Conservation (phyloP, 2,888 invertebrate species). For the Melitaea athalia region DNA sequence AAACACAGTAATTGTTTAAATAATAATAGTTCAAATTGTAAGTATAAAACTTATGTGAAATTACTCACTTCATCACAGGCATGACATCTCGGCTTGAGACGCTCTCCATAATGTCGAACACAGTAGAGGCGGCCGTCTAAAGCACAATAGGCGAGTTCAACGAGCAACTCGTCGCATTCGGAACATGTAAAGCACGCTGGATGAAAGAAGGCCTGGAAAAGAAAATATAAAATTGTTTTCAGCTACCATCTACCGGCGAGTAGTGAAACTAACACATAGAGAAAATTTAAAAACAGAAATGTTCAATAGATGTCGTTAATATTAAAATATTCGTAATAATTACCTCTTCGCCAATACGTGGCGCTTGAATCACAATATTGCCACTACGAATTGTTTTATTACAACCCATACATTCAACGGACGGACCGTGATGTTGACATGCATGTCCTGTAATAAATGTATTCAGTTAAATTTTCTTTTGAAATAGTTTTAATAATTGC, state of each 20-base stretch:
- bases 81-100: conserved; percentile 96
- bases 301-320: conserved; percentile 19
- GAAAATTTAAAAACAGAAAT: neutral
- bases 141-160: conserved; percentile 97
- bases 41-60: neutral
- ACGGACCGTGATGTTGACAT: conserved; percentile 82
- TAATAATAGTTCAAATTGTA: neutral
- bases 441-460: conserved; percentile 74
- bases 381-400: conserved; percentile 89
- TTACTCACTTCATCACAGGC: conserved; percentile 98
- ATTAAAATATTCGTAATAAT: conserved; percentile 27
- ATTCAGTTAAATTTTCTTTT: neutral
- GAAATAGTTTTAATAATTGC: conserved; percentile 24
- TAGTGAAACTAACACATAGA: conserved; percentile 34
- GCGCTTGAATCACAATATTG: conserved; percentile 92
- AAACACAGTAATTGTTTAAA: neutral
- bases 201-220: conserved; percentile 87
- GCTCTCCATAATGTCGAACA: conserved; percentile 98
- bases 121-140: conserved; percentile 94
- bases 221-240: conserved; percentile 24
- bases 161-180: conserved; percentile 94
- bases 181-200: conserved; percentile 96
- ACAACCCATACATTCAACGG: conserved; percentile 91
- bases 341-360: conserved; percentile 88
- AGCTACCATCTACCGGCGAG: conserved; percentile 48